Conservation (phyloP, 2,888 invertebrate species). For the Neoscelio sp. region DNA sequence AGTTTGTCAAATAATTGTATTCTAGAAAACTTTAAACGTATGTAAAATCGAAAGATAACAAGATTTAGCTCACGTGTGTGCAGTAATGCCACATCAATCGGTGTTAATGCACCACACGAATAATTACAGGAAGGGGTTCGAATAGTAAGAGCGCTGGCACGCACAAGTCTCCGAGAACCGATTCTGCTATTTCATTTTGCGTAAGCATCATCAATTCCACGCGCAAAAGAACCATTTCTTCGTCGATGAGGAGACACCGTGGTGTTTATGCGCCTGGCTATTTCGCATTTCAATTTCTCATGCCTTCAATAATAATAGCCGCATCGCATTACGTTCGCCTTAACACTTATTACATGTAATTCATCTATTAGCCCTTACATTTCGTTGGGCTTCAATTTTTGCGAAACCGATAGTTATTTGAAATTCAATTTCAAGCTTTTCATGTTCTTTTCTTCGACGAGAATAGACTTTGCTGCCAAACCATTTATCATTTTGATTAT, state of each 20-base stretch:
- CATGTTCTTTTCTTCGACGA: background rate
- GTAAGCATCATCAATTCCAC: conserved; percentile 52
- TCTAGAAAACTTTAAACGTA: conserved; percentile 26
- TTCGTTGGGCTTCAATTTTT: conserved; percentile 20
- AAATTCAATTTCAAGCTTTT: conserved; percentile 45
- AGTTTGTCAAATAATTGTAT: conserved; percentile 21
- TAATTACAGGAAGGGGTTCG: conserved; percentile 47
- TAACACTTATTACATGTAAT: conserved; percentile 48
- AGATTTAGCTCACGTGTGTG: conserved; percentile 18
- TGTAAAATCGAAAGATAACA: conserved; percentile 31
- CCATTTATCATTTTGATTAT: conserved; percentile 38
- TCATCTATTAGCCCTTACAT: conserved; percentile 41
- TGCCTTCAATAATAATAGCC: conserved; percentile 43
- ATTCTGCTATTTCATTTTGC: conserved; percentile 55
- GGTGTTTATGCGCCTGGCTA: conserved; percentile 26
- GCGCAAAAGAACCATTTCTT: conserved; percentile 20
- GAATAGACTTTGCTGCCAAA: background rate
- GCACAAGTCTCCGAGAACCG: conserved; percentile 6
- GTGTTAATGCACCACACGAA: conserved; percentile 38
- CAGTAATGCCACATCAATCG: conserved; percentile 31
- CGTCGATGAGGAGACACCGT: conserved; percentile 8
- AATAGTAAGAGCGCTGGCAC: conserved; percentile 1
- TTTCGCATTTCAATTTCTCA: conserved; percentile 47
- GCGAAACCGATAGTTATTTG: conserved; percentile 43
- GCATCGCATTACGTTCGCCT: conserved; percentile 38